Evolutionary conservation across 1,140 invertebrate species (phyloP).

Genomic region (Orius insidiosus): DNA sequence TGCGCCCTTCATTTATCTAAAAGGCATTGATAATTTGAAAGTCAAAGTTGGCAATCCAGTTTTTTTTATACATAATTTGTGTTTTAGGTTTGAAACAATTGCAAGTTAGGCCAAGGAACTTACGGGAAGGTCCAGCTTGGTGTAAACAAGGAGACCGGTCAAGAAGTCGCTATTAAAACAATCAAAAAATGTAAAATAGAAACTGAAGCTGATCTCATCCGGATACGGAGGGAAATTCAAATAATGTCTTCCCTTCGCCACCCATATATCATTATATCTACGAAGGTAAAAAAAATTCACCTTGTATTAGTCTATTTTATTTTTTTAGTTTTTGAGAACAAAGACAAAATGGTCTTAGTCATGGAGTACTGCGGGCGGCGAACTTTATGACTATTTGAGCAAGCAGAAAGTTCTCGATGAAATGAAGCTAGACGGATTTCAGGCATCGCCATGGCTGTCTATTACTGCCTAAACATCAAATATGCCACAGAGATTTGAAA

Average conservation of each 20-base stretch:
- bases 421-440: constrained; percentile 85
- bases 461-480: constrained; percentile 97
- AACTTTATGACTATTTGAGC: constrained; percentile 95
- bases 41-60: too few relatives aligned
- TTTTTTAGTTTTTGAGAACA: constrained; percentile 88
- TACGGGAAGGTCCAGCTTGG: constrained; percentile 97
- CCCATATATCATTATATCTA: constrained; percentile 97
- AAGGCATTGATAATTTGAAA: too few relatives aligned
- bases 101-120: constrained; percentile 92
- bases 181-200: constrained; percentile 99
- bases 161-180: constrained; percentile 95
- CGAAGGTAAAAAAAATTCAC: constrained; percentile 51
- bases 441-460: constrained; percentile 92
- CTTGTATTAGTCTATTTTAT: constrained; percentile 16
- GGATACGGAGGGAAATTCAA: constrained; percentile 94
- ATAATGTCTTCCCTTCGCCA: constrained; percentile 97
- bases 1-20: too few relatives aligned
- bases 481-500: constrained; percentile 95
- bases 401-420: constrained; percentile 79
- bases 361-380: constrained; percentile 99
- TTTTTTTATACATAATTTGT: constrained; percentile 18
- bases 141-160: constrained; percentile 89
- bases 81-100: constrained; percentile 86
- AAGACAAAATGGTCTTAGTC: constrained; percentile 97
- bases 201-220: constrained; percentile 86